Evolutionary conservation across 2,888 invertebrate genomes (phyloP).

Genomic region (Thumatha senex): DNA sequence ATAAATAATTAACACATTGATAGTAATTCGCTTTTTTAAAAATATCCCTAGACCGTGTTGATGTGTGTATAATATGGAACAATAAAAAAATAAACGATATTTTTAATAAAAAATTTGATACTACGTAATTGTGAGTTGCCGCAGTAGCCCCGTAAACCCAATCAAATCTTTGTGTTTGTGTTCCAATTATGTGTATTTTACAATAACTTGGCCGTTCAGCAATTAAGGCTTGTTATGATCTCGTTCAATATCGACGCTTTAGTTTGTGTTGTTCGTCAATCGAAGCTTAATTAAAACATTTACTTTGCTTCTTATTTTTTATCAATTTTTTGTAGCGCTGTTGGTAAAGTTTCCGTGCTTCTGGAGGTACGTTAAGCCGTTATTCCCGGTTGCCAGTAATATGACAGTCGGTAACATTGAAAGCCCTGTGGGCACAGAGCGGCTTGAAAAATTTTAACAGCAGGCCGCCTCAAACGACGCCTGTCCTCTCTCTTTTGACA

Average conservation of each 20-base stretch:
- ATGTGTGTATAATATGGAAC: too few relatives aligned
- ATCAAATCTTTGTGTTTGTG: slow-evolving; percentile 38
- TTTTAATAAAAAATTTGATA: slow-evolving; percentile 4
- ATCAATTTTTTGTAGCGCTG: not conserved
- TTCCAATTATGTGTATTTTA: slow-evolving; percentile 34
- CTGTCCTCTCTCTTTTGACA: too few relatives aligned
- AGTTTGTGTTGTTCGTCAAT: slow-evolving; percentile 24
- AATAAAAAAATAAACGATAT: too few relatives aligned
- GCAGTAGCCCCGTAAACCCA: slow-evolving; percentile 23
- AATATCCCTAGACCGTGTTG: too few relatives aligned
- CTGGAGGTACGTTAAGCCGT: too few relatives aligned
- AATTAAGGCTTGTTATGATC: slow-evolving; percentile 36
- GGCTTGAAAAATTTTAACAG: too few relatives aligned
- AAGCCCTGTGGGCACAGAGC: too few relatives aligned
- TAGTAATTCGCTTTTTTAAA: too few relatives aligned
- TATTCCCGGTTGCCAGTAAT: too few relatives aligned
- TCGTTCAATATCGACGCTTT: slow-evolving; percentile 19
- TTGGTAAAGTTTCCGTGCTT: not conserved
- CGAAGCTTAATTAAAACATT: slow-evolving; percentile 28
- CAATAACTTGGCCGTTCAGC: slow-evolving; percentile 34
- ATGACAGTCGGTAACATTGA: too few relatives aligned
- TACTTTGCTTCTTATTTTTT: slow-evolving; percentile 5
- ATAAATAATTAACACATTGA: too few relatives aligned
- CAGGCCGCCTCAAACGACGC: too few relatives aligned
- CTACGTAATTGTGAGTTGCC: slow-evolving; percentile 14